These are phyloP conservation scores for Oophaga sylvatica DNA, from an alignment of 2,797 vertebrate genomes.

Conservation along the genomic window DNA sequence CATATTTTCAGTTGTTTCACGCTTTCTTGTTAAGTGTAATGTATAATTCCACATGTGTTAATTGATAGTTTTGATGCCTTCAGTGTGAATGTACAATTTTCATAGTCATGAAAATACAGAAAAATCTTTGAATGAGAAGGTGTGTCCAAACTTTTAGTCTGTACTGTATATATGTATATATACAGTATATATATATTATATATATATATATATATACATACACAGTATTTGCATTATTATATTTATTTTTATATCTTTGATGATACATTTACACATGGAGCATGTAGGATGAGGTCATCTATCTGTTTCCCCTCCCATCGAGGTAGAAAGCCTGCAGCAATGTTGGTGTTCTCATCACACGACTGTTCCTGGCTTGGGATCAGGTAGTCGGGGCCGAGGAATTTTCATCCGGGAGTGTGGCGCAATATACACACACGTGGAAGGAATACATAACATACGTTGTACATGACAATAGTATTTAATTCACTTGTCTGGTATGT, in stretches of 20 bases:
- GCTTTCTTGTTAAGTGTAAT: no score
- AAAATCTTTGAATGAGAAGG: no score
- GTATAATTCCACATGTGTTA: no score
- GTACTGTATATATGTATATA: no score
- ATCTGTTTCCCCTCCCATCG: not conserved
- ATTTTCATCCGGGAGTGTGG: not conserved
- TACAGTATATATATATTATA: no score
- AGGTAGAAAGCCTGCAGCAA: not conserved
- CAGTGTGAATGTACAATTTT: no score
- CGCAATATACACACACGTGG: not conserved
- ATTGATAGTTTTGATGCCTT: no score
- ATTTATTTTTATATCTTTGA: not conserved
- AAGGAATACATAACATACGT: slow-evolving; percentile 7
- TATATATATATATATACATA: no score
- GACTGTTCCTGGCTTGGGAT: not conserved
- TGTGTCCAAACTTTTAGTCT: no score
- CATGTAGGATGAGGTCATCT: not conserved
- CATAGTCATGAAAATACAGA: no score
- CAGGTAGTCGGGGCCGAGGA: not conserved
- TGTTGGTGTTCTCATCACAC: not conserved
- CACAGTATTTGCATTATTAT: not conserved
- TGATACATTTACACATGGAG: not conserved
- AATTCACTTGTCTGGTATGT: slow-evolving; percentile 6
- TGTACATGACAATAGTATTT: not conserved
- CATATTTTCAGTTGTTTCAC: no score